Evolutionary conservation across 1,140 invertebrate genomes (phyloP), one percentile per base, ranked within the genome.

Genomic region (Pygmarrhopalites habei): DNA sequence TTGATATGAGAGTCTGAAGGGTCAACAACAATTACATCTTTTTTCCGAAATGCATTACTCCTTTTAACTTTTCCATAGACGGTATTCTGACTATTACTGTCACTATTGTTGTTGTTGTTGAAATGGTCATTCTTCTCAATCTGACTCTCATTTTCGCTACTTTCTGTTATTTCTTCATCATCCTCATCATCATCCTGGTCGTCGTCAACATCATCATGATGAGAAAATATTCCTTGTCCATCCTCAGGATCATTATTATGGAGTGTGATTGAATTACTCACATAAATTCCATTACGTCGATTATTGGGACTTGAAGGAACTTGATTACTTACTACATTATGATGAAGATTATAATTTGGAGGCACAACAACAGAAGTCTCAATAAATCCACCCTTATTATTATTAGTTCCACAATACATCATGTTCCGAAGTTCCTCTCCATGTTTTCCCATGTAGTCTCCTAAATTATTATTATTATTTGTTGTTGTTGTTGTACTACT

Each of bases 1-100:
- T 63, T 65, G 1, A 62, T 17, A n/a, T 26, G 46, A 5, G 28
- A 15, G 26, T 62, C 41, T 1, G 25, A 15, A 29, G n/a, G 29
- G 19, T 61, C 52, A 1, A 57, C 28, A 15, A 66, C 46, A 2
- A 56, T 26, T 17, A 66, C 43, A 58, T 69, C 64, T 55, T 66
- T 64, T 46, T 64, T 51, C 12, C 68, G 32, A 35, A 69, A 69
- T 15, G 68, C 68, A 60, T 69, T 69, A 39, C 68, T 66, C 25
- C 68, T 43, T 41, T 69, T 69, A 25, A 69, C 64, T 61, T 65
- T 63, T 21, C 64, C 67, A 59, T 53, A 64, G 21, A 28, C 41
- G n/a, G 21, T 43, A 25, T 41, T 39, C 17, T 21, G 12, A 51
- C 25, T 59, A 39, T 32, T 62, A 29, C 21, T 55, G 23, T 28